Conservation (phyloP, 2,888 invertebrate genomes). For the Melanotus villosus region DNA sequence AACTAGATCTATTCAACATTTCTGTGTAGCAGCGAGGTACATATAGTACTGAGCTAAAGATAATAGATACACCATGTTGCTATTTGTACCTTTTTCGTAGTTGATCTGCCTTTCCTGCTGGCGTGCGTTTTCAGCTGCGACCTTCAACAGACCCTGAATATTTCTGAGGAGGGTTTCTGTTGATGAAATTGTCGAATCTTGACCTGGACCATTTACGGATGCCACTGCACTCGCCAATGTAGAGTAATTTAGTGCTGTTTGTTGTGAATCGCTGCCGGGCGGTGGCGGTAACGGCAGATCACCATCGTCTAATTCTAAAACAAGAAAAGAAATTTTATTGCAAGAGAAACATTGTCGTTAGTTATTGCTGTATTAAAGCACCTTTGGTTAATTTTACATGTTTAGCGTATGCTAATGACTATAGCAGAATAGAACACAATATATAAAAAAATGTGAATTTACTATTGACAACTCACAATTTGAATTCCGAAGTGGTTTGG, state of each 20-base stretch:
- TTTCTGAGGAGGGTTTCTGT: slow-evolving; percentile 95
- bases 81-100: slow-evolving; percentile 93
- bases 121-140: slow-evolving; percentile 97
- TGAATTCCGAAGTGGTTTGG: too few species aligned
- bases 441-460: too few species aligned
- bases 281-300: slow-evolving; percentile 76
- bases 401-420: too few species aligned
- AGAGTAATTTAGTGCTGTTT: slow-evolving; percentile 88
- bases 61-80: slow-evolving; percentile 69
- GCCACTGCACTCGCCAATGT: slow-evolving; percentile 78
- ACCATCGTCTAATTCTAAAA: slow-evolving; percentile 82
- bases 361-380: too few species aligned
- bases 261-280: slow-evolving; percentile 71
- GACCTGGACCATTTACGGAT: slow-evolving; percentile 71
- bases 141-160: slow-evolving; percentile 95
- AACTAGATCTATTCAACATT: slow-evolving; percentile 60
- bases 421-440: too few species aligned
- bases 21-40: slow-evolving; percentile 68
- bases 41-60: slow-evolving; percentile 69
- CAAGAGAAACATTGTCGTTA: background rate
- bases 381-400: too few species aligned
- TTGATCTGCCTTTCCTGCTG: slow-evolving; percentile 96
- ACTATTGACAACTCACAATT: too few species aligned
- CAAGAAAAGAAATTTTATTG: slow-evolving; percentile 44
- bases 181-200: slow-evolving; percentile 80